Percentiles rank a stretch among this genome's conserved stretches.
Evolutionary conservation across 2,797 vertebrate species (phyloP).

Genomic region (Muscicapa comitata): DNA sequence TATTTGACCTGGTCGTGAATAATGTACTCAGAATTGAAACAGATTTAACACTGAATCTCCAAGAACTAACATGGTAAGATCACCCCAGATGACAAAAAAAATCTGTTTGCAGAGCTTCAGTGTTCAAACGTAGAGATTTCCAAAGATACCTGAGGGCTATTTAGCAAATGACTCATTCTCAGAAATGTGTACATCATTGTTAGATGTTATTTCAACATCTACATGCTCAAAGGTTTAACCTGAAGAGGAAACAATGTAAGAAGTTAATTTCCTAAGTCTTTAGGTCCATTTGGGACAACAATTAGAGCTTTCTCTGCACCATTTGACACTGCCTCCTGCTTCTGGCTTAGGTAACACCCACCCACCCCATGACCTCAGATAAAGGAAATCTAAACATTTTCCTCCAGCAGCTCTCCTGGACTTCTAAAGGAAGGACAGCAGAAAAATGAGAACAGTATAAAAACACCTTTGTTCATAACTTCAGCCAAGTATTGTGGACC

Average conservation of each 20-base stretch:
- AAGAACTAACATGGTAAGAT: not conserved
- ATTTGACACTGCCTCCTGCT: not conserved
- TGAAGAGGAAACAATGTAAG: not conserved
- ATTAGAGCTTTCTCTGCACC: not conserved
- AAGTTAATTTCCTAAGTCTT: not conserved
- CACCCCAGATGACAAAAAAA: not conserved
- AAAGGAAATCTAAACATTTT: not conserved
- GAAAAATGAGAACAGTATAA: not conserved
- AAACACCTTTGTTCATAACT: not conserved
- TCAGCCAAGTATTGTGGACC: not conserved
- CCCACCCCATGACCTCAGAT: not conserved
- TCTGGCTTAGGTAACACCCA: not conserved
- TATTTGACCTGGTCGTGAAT: not conserved
- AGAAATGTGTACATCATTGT: not conserved
- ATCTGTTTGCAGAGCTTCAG: not conserved
- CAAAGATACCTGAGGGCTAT: not conserved
- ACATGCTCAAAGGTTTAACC: not conserved
- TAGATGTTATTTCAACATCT: not conserved
- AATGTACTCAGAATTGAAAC: not conserved
- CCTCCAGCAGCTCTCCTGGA: not conserved
- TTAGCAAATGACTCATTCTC: not conserved
- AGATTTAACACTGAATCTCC: not conserved
- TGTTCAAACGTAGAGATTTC: not conserved
- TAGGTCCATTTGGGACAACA: not conserved
- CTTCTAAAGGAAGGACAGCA: not conserved